phyloP scores from a whole-genome alignment of 2,888 invertebrate genomes.

The Choreutis nemorana region DNA sequence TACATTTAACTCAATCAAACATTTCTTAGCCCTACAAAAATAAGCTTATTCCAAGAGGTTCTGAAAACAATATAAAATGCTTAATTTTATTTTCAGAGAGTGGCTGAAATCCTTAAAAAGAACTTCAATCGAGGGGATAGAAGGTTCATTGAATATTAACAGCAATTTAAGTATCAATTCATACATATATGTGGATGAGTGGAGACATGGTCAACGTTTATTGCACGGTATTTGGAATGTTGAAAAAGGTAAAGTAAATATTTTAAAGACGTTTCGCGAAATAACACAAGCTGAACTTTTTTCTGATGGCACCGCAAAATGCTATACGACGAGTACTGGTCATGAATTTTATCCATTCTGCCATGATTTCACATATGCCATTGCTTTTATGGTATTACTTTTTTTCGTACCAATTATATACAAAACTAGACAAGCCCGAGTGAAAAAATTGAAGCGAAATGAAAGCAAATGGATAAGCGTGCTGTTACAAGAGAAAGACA shows the following conservation, averaged over 20 bases:
- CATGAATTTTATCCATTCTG: conserved; percentile 68
- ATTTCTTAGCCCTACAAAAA: background rate
- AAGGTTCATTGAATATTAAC: conserved; percentile 1
- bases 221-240: conserved; percentile 7
- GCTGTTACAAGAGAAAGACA: no score
- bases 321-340: conserved; percentile 12
- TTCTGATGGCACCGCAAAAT: conserved; percentile 1
- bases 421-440: no score
- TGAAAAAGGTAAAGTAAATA: conserved; percentile 14
- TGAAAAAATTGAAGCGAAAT: no score
- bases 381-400: no score
- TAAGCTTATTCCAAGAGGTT: background rate
- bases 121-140: conserved; percentile 3
- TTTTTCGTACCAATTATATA: no score
- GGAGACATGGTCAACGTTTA: conserved; percentile 7
- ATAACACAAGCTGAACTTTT: background rate
- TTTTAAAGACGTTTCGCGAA: no score
- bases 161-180: conserved; percentile 2
- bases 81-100: background rate
- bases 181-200: conserved; percentile 13
- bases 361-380: conserved; percentile 61
- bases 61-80: no score
- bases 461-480: no score
- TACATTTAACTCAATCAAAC: no score
- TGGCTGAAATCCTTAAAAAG: background rate